Evolutionary conservation across 1,140 invertebrate genomes (phyloP), one percentile per base, ranked within the genome.

Genomic region (Nephotettix cincticeps): DNA sequence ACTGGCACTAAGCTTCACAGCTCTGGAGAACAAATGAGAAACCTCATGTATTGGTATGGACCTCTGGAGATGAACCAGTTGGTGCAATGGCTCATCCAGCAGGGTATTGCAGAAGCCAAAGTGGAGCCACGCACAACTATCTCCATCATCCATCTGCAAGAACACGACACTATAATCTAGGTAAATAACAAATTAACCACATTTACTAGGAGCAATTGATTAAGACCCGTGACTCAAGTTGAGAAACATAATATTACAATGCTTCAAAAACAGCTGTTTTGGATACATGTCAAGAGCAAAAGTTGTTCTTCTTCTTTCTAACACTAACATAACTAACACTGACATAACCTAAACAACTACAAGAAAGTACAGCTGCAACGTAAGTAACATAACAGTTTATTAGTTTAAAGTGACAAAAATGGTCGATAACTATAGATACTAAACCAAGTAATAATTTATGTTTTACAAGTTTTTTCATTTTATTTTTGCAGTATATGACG

Each of bases 161-260:
- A 91, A 70, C 92, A 95, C 80, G 94, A 95, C 80, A 92, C 91
- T 27, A 81, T 94, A 19, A 95, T 97, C 74, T 90, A 93, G 79
- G 88, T 96, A 17, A 91, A 91, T 74, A 88, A 92, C 45, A 90
- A 89, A 77, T 91, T 32, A 97, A 95, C n/a, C 95, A 97, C 79
- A 95, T 98, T 75, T 90, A 95, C 75, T 96, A 93, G 89, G 91
- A 73, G 88, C 88, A 1, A 88, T 88, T 13, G 91, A 94, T 80
- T 87, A 92, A 77, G 85, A 86, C 51, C 82, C 93, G 32, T 82
- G 94, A 27, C 83, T 87, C 65, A 88, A 90, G 78, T 81, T 96
- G 19, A 81, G 91, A 74, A 89, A 89, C 78, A 88, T 92, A 45
- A 81, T 96, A 56, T 85, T 94, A 77, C 88, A 93, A 74, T 94